phyloP scores from a whole-genome alignment of 2,113 vertebrate genomes.

The Ptyas mucosa region DNA sequence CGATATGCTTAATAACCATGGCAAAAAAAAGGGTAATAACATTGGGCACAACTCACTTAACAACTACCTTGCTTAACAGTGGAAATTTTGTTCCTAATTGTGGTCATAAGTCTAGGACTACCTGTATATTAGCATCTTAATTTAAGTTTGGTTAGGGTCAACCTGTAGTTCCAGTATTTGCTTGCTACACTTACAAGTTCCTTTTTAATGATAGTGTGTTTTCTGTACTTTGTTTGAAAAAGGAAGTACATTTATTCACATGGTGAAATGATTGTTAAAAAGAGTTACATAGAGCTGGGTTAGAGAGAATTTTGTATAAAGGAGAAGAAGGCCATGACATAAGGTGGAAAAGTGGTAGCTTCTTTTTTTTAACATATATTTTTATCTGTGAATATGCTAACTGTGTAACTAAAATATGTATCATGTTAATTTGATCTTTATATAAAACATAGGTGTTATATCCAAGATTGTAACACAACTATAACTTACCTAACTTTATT shows the following conservation, averaged over 20 bases:
- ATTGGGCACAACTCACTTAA: background rate
- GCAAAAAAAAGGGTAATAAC: too few species aligned
- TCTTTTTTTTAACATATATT: too few species aligned
- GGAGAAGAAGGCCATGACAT: too few species aligned
- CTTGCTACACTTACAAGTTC: background rate
- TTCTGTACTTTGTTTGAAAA: background rate
- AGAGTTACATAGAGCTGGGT: background rate
- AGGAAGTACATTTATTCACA: background rate
- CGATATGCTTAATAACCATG: background rate
- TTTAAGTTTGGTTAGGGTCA: background rate
- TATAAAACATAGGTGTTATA: background rate
- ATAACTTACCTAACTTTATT: background rate
- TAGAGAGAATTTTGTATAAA: background rate
- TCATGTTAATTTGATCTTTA: background rate
- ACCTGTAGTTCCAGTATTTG: background rate
- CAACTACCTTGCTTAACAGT: background rate
- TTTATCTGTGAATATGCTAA: background rate
- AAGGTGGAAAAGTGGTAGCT: background rate
- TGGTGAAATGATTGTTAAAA: background rate
- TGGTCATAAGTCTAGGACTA: background rate
- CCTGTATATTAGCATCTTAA: background rate
- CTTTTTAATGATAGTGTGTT: background rate
- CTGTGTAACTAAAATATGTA: background rate
- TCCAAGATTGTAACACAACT: background rate
- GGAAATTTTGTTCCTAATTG: background rate